Base-by-base conservation (phyloP, 2,113 vertebrate species). In the Cynoglossus semilaevis region DNA sequence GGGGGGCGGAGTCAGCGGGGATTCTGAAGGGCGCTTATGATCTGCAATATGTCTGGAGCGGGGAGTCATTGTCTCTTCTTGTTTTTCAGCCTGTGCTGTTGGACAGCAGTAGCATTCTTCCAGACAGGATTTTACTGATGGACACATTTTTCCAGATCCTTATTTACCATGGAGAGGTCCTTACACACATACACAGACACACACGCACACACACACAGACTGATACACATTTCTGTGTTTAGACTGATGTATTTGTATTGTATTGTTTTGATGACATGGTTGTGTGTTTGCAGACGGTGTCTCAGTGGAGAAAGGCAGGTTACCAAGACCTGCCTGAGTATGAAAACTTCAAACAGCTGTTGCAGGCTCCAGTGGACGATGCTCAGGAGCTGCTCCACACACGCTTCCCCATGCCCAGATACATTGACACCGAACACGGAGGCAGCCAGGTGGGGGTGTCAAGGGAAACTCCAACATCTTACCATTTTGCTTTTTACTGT, bases 121-220 rank as follows among this genome's bases (percentile, higher is more conserved):
- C 95, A 18, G 96, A 99, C 81, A 90, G 96, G 4, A 99, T 99
- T 85, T 93, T 99, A 40, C 91, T 99, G 40, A 99, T 99, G 96
- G 96, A 99, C 87, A 98, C 96, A 0, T 98, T 99, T 89, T 99
- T 99, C 88, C 96, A 99, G 85, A 98, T 98, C 63, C 90, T 99
- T 77, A 99, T 99, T 85, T 99, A 98, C 86, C 96, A 97, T 0
- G 96, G 96, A 72, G 96, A 98, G 93, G 96, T 99, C 90, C 14
- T 12, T 37, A 15, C 52, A 51, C 34, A 15, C 38, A 47, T 18
- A 44, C 45, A 50, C 18, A 13, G 5, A 49, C 43, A 40, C 41
- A 37, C 55, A 15, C 15, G 16, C 48, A 10, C 22, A 48, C 37
- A 45, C 46, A 51, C 14, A 8, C 22, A 29, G 22, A 6, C 22